These are phyloP conservation scores for Drosophila punjabiensis DNA, from an alignment of 1,140 invertebrate genomes.

Conservation along the genomic window DNA sequence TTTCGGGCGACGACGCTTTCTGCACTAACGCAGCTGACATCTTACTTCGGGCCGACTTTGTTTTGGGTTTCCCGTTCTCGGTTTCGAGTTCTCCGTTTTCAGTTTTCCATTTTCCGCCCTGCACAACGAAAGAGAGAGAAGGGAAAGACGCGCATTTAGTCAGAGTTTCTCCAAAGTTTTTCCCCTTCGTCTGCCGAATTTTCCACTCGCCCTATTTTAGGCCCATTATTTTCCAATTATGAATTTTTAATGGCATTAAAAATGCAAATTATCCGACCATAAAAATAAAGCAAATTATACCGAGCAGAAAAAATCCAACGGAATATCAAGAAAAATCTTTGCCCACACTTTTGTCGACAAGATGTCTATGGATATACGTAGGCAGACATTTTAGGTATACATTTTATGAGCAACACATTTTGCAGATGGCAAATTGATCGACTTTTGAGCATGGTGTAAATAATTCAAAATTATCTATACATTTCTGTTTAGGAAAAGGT, in stretches of 20 bases:
- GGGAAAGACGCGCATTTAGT: conserved; percentile 22
- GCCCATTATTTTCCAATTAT: conserved; percentile 72
- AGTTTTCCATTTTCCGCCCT: conserved; percentile 61
- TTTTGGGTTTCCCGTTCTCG: conserved; percentile 46
- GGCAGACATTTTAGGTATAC: conserved; percentile 8
- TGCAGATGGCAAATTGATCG: conserved; percentile 5
- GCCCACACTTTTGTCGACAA: conserved; percentile 28
- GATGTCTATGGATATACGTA: conserved; percentile 28
- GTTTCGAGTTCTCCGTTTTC: conserved; percentile 24
- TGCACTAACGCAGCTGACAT: conserved; percentile 38
- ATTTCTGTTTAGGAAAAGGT: background rate
- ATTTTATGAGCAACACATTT: conserved; percentile 25
- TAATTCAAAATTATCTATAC: background rate
- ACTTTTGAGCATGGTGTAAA: conserved; percentile 7
- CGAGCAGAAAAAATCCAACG: conserved; percentile 23
- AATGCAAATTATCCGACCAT: conserved; percentile 68
- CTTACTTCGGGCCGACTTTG: conserved; percentile 40
- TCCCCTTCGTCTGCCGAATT: conserved; percentile 9
- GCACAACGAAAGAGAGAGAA: background rate
- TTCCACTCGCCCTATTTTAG: conserved; percentile 11
- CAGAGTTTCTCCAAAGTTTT: conserved; percentile 30
- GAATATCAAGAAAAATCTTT: conserved; percentile 40
- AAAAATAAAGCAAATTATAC: conserved; percentile 50
- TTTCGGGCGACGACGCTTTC: conserved; percentile 26
- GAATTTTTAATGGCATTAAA: conserved; percentile 71